Conservation (phyloP, 1,140 invertebrate genomes). For the Drosophila insularis region DNA sequence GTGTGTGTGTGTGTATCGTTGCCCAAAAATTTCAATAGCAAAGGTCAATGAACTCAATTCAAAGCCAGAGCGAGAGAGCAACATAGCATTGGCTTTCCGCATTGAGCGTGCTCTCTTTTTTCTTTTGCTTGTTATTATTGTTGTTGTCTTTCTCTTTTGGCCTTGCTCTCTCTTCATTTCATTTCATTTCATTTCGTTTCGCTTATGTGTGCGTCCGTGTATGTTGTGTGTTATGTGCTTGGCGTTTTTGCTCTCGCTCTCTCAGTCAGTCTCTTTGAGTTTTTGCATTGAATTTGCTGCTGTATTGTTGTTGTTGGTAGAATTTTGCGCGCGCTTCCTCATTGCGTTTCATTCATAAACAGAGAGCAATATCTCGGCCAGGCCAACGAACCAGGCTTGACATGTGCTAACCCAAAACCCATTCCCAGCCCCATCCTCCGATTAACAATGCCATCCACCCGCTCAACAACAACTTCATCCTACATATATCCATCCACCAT, state of each 20-base stretch:
- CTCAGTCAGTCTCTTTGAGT: neutral
- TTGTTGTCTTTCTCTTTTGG: constrained; percentile 13
- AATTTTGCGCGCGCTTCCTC: constrained; percentile 66
- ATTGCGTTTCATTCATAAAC: constrained; percentile 80
- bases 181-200: neutral
- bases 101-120: constrained; percentile 36
- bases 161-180: constrained; percentile 9
- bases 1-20: constrained; percentile 50
- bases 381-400: constrained; percentile 73
- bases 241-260: neutral
- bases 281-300: neutral
- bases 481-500: neutral
- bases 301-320: constrained; percentile 26
- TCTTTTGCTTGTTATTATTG: neutral
- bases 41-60: constrained; percentile 78
- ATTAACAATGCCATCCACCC: neutral
- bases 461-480: neutral
- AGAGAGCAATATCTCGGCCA: constrained; percentile 75
- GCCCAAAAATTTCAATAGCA: constrained; percentile 82
- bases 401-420: constrained; percentile 43
- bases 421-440: neutral
- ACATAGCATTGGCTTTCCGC: constrained; percentile 17
- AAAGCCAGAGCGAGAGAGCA: constrained; percentile 21
- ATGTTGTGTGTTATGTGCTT: neutral
- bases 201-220: neutral